A percentile compares a stretch with the other conserved stretches of the same genome.
Evolutionary conservation across 2,888 invertebrate species (phyloP).

Genomic region (Drosophila meridionalis): DNA sequence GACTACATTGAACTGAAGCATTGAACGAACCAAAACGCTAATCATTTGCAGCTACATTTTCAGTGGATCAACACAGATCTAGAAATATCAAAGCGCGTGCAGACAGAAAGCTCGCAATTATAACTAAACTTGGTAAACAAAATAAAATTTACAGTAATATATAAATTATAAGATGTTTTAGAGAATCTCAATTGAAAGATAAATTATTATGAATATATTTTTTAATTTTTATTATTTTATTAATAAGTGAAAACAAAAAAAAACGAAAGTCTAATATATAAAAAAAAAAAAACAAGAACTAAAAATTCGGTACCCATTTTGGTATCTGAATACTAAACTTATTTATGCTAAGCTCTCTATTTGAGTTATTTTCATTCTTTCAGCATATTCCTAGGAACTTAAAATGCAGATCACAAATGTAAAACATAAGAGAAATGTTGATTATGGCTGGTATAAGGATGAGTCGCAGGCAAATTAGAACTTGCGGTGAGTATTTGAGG

Average conservation of each 20-base stretch:
- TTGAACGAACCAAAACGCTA: constrained; percentile 12
- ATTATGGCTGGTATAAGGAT: constrained; percentile 7
- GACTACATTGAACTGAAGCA: constrained; percentile 32
- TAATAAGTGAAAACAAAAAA: background rate
- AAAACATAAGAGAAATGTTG: constrained; percentile 5
- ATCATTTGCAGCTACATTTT: constrained; percentile 39
- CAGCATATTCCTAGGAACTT: constrained; percentile 1
- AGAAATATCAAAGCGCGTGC: constrained; percentile 24
- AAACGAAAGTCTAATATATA: background rate
- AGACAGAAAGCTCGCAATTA: constrained; percentile 2
- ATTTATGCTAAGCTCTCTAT: constrained; percentile 4
- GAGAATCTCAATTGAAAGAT: background rate
- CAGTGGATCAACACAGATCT: constrained; percentile 17
- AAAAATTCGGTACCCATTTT: background rate
- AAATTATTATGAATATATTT: background rate
- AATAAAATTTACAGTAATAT: background rate
- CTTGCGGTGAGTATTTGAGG: constrained; percentile 23
- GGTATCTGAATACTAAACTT: background rate
- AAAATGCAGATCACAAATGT: constrained; percentile 10
- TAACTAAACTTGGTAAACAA: background rate
- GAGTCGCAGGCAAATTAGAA: constrained; percentile 19
- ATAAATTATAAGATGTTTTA: background rate
- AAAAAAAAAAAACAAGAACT: background rate
- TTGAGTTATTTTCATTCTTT: background rate
- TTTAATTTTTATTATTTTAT: background rate